phyloP scores from a whole-genome alignment of 2,113 vertebrate species.

The Paralichthys olivaceus region DNA sequence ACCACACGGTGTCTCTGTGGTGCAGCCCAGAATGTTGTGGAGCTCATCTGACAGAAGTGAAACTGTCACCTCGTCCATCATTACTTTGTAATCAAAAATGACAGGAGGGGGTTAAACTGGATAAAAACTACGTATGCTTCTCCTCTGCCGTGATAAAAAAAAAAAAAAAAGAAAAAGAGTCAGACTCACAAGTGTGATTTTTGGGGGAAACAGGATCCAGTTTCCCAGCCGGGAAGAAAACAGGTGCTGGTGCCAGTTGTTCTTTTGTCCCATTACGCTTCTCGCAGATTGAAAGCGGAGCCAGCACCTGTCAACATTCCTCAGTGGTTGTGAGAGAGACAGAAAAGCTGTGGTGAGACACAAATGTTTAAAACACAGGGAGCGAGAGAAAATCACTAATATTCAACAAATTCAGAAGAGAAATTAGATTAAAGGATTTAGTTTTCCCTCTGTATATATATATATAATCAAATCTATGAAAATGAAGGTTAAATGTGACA shows the following conservation, averaged over 20 bases:
- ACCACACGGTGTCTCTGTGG: conserved; percentile 72
- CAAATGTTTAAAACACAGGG: conserved; percentile 12
- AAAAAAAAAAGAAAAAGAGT: neutral
- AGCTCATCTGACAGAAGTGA: neutral
- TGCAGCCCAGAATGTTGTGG: conserved; percentile 29
- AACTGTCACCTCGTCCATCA: neutral
- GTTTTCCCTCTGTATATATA: neutral
- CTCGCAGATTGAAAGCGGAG: conserved; percentile 49
- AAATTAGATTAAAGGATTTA: neutral
- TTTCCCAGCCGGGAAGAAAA: conserved; percentile 66
- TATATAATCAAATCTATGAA: neutral
- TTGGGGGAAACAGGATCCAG: conserved; percentile 44
- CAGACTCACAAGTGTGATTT: conserved; percentile 39
- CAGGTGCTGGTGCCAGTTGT: conserved; percentile 76
- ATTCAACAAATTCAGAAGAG: neutral
- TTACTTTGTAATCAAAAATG: conserved; percentile 1
- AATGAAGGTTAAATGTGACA: too few species aligned
- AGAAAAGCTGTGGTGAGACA: conserved; percentile 24
- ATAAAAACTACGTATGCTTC: conserved; percentile 14
- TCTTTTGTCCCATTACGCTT: conserved; percentile 52
- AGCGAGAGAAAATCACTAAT: neutral
- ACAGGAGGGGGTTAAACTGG: conserved; percentile 27
- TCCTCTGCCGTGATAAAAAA: conserved; percentile 42
- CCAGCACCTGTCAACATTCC: conserved; percentile 71
- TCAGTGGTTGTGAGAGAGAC: conserved; percentile 26